These are phyloP conservation scores for Cheilosia grossa DNA, from an alignment of 2,888 invertebrate genomes.

Conservation along the genomic window DNA sequence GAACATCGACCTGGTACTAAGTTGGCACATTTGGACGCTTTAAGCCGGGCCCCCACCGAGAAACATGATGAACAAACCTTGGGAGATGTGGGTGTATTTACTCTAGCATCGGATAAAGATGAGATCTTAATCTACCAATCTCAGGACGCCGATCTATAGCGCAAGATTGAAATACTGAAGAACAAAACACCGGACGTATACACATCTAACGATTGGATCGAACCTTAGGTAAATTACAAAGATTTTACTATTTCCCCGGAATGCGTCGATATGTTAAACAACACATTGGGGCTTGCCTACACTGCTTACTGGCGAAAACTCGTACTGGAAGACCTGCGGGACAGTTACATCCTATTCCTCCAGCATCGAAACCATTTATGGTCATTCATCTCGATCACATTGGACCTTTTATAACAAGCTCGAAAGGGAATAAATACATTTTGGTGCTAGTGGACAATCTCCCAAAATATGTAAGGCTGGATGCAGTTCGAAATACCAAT, in stretches of 20 bases:
- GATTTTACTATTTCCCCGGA: slow-evolving; percentile 14
- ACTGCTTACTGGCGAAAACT: slow-evolving; percentile 16
- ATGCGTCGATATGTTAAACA: slow-evolving; percentile 12
- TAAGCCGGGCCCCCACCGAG: slow-evolving; percentile 3
- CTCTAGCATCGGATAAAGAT: not conserved
- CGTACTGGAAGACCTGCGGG: slow-evolving; percentile 22
- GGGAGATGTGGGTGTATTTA: not conserved
- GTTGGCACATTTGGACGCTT: slow-evolving; percentile 32
- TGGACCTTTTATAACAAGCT: slow-evolving; percentile 8
- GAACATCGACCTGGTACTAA: slow-evolving; percentile 21
- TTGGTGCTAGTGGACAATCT: not conserved
- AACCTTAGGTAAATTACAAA: not conserved
- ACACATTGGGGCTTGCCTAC: slow-evolving; percentile 7
- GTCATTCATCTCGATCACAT: slow-evolving; percentile 21
- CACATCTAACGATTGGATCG: not conserved
- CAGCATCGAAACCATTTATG: not conserved
- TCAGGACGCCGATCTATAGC: slow-evolving; percentile 19
- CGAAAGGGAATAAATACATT: slow-evolving; percentile 13
- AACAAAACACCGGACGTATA: not conserved
- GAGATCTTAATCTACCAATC: slow-evolving; percentile 24
- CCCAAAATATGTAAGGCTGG: slow-evolving; percentile 1
- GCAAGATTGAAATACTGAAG: not conserved
- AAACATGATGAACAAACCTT: not conserved
- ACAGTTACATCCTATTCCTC: slow-evolving; percentile 1
- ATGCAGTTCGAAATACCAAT: slow-evolving; percentile 21